phyloP scores from a whole-genome alignment of 2,797 vertebrate species.

The Hafferia zeledoni region DNA sequence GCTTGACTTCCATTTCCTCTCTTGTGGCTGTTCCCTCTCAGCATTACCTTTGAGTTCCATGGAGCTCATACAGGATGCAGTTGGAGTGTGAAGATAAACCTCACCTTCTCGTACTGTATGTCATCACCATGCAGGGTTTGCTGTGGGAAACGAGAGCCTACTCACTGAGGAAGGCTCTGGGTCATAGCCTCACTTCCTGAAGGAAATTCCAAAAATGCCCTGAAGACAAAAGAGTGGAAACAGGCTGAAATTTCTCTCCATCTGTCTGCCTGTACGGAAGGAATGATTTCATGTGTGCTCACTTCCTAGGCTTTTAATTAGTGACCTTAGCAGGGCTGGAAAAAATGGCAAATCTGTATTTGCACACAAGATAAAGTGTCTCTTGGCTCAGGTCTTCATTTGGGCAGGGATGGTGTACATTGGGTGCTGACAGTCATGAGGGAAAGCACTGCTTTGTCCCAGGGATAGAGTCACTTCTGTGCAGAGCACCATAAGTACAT shows the following conservation, averaged over 20 bases:
- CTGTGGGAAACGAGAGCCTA: conserved; percentile 77
- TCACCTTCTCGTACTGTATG: conserved; percentile 69
- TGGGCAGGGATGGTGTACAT: background rate
- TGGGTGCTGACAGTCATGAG: background rate
- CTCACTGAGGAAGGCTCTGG: conserved; percentile 73
- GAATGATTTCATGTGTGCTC: conserved; percentile 79
- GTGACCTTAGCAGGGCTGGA: conserved; percentile 49
- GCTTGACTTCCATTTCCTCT: conserved; percentile 38
- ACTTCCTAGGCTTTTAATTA: conserved; percentile 74
- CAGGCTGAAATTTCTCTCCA: conserved; percentile 77
- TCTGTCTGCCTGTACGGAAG: conserved; percentile 78
- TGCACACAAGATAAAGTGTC: conserved; percentile 31
- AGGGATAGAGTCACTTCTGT: background rate
- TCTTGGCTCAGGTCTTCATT: background rate
- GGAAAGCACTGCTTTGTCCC: background rate
- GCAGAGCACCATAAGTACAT: background rate
- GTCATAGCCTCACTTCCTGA: conserved; percentile 79
- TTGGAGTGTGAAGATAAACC: conserved; percentile 79
- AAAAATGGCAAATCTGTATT: conserved; percentile 50
- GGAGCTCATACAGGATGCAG: conserved; percentile 75
- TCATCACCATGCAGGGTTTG: conserved; percentile 63
- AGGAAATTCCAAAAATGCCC: conserved; percentile 83
- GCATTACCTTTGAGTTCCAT: conserved; percentile 62
- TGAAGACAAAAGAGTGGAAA: conserved; percentile 81
- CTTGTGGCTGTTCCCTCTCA: conserved; percentile 1